phyloP scores from a whole-genome alignment of 2,888 invertebrate genomes.

The Kuschelorhynchus macadamiae region DNA sequence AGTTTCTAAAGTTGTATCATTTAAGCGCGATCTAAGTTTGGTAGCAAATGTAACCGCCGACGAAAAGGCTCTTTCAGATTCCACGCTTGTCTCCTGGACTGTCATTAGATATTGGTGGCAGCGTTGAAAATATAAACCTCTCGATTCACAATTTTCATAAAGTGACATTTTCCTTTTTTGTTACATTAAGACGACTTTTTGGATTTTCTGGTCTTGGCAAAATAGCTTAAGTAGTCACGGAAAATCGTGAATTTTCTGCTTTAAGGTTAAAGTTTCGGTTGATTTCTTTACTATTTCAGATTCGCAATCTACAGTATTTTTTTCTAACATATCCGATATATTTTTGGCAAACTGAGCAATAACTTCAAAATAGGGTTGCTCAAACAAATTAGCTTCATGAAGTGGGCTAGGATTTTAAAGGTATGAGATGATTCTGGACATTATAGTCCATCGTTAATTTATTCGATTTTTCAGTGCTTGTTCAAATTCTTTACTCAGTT shows the following conservation, averaged over 20 bases:
- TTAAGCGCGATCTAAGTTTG: slow-evolving; percentile 25
- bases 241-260: too few relatives aligned
- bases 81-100: slow-evolving; percentile 7
- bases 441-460: slow-evolving; percentile 4
- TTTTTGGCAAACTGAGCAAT: too few relatives aligned
- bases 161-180: slow-evolving; percentile 20
- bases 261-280: too few relatives aligned
- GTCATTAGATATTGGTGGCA: slow-evolving; percentile 7
- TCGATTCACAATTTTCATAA: slow-evolving; percentile 16
- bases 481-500: slow-evolving; percentile 2
- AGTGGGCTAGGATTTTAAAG: slow-evolving; percentile 1
- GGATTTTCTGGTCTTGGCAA: too few relatives aligned
- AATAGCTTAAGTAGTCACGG: too few relatives aligned
- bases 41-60: slow-evolving; percentile 22
- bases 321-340: too few relatives aligned
- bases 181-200: too few relatives aligned
- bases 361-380: too few relatives aligned
- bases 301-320: too few relatives aligned
- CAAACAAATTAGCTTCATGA: too few relatives aligned
- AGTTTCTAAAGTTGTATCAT: neutral
- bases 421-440: neutral
- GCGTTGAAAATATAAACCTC: slow-evolving; percentile 23
- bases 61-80: slow-evolving; percentile 24
- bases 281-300: too few relatives aligned
- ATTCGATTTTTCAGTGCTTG: neutral